Conservation (phyloP, 2,888 invertebrate genomes). For the Ryuthela nishihirai region DNA sequence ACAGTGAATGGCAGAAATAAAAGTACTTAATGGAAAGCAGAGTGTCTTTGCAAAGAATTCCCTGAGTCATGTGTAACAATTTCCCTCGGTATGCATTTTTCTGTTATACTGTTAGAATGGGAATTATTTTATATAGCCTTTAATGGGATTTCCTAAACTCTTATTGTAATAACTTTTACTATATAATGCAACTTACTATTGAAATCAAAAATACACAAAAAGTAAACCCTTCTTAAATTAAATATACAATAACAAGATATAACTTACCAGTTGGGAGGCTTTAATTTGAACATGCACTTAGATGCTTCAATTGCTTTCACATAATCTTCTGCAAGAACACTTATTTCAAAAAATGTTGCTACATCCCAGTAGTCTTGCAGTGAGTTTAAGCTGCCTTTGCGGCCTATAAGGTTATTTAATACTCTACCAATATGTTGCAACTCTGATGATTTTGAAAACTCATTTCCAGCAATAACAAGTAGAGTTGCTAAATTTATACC, state of each 20-base stretch:
- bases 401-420: constrained; percentile 93
- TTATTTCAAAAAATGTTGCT: constrained; percentile 97
- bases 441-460: constrained; percentile 86
- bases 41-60: too few relatives aligned
- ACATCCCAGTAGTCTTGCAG: constrained; percentile 99
- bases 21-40: too few relatives aligned
- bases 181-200: too few relatives aligned
- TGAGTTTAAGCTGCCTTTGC: constrained; percentile 90
- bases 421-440: constrained; percentile 91
- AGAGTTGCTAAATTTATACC: constrained; percentile 97
- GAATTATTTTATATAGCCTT: too few relatives aligned
- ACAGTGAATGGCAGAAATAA: too few relatives aligned
- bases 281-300: constrained; percentile 58
- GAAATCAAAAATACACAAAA: too few relatives aligned
- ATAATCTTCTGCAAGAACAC: constrained; percentile 94
- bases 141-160: too few relatives aligned
- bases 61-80: too few relatives aligned
- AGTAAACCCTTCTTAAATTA: constrained; percentile 1
- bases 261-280: constrained; percentile 55
- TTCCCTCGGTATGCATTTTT: too few relatives aligned
- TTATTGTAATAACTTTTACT: too few relatives aligned
- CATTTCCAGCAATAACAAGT: constrained; percentile 92
- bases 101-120: too few relatives aligned
- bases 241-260: background rate
- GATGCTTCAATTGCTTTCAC: constrained; percentile 92